phyloP scores from a whole-genome alignment of 2,888 invertebrate species.

The Camponotus fellah region DNA sequence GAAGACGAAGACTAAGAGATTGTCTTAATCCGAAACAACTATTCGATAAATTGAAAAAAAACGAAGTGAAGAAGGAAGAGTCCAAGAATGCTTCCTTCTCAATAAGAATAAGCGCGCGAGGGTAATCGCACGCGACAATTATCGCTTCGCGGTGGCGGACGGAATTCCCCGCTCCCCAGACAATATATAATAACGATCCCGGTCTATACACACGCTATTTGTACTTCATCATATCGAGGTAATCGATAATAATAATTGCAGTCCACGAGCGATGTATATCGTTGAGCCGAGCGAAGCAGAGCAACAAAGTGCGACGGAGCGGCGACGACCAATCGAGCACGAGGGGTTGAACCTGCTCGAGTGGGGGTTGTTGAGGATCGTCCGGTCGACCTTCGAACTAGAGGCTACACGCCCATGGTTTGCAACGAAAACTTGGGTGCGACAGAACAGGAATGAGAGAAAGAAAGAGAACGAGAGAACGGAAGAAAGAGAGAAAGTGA shows the following conservation, averaged over 20 bases:
- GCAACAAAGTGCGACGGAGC: slow-evolving; percentile 30
- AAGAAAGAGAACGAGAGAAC: background rate
- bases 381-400: slow-evolving; percentile 69
- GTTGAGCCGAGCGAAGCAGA: slow-evolving; percentile 5
- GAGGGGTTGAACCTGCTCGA: slow-evolving; percentile 72
- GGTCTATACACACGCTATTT: slow-evolving; percentile 76
- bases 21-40: background rate
- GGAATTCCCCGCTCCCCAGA: background rate
- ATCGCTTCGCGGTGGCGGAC: slow-evolving; percentile 60
- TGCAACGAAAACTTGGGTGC: background rate
- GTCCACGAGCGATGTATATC: slow-evolving; percentile 59
- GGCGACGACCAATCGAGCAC: slow-evolving; percentile 74
- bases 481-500: background rate
- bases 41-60: background rate
- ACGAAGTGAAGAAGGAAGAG: background rate
- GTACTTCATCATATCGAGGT: slow-evolving; percentile 77
- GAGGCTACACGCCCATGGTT: slow-evolving; percentile 38
- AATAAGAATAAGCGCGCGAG: slow-evolving; percentile 36
- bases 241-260: slow-evolving; percentile 82
- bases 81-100: background rate
- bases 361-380: slow-evolving; percentile 70
- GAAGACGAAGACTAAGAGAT: no score
- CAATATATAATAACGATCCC: slow-evolving; percentile 65
- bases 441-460: slow-evolving; percentile 46
- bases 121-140: slow-evolving; percentile 67